A percentile compares a stretch with the other conserved stretches of the same genome.
Evolutionary conservation across 2,113 vertebrate genomes (phyloP).

Genomic region (Epinephelus moara): DNA sequence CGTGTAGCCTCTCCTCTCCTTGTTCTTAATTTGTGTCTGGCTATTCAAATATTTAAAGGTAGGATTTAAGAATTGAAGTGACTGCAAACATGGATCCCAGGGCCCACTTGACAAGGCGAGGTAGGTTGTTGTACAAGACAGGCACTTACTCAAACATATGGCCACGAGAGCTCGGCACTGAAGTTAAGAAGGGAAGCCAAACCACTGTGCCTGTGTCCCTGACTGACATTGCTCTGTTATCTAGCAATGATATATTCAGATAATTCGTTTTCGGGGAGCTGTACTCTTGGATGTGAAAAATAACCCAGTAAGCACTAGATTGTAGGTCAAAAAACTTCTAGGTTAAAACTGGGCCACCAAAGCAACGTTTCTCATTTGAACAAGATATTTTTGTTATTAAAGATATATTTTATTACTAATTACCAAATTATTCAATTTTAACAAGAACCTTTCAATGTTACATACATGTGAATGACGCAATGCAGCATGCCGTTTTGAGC

Average conservation of each 20-base stretch:
- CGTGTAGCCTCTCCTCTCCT: conserved; percentile 34
- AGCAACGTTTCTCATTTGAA: not conserved
- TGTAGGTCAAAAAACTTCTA: not conserved
- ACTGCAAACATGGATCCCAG: conserved; percentile 62
- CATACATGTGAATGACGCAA: too few species aligned
- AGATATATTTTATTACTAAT: too few species aligned
- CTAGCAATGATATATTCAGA: not conserved
- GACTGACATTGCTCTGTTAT: not conserved
- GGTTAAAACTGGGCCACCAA: not conserved
- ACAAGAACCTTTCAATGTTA: too few species aligned
- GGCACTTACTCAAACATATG: conserved; percentile 60
- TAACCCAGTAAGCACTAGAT: not conserved
- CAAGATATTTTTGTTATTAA: not conserved
- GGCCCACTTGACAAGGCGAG: conserved; percentile 40
- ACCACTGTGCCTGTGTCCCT: not conserved
- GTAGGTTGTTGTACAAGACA: conserved; percentile 49
- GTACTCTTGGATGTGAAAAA: not conserved
- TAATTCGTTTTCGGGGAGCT: not conserved
- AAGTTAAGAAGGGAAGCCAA: conserved; percentile 12
- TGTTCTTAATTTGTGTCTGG: conserved; percentile 55
- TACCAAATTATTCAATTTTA: too few species aligned
- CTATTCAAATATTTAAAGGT: conserved; percentile 78
- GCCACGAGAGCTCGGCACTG: conserved; percentile 6
- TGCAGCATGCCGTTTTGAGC: too few species aligned
- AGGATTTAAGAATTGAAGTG: conserved; percentile 64